These are phyloP conservation scores for Theonella swinhoei DNA, from an alignment of 37 sponge, comb jelly and placozoan species.

Conservation along the genomic window DNA sequence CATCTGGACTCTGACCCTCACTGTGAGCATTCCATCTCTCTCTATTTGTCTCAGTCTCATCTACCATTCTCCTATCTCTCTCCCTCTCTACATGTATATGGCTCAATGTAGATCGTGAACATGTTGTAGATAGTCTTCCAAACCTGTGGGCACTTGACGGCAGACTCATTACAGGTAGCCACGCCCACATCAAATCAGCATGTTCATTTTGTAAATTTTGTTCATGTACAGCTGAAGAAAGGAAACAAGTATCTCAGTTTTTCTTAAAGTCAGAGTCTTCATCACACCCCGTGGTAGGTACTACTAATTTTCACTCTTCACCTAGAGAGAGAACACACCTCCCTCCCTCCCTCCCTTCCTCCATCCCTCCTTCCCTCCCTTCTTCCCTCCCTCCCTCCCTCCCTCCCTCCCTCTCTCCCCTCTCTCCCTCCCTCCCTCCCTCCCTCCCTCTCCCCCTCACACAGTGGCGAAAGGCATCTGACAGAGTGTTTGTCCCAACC, in stretches of 20 bases:
- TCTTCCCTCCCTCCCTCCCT: neutral
- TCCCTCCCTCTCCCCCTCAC: neutral
- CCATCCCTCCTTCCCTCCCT: neutral
- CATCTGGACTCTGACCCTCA: constrained; percentile 64
- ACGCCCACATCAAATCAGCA: neutral
- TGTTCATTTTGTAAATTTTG: too few species aligned
- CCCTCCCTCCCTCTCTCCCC: neutral
- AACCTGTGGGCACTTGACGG: constrained; percentile 78
- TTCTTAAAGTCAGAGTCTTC: constrained; percentile 49
- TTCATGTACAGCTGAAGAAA: constrained; percentile 52
- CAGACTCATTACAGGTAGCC: constrained; percentile 55
- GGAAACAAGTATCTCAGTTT: constrained; percentile 49
- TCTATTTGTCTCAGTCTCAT: too few species aligned
- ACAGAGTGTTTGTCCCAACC: constrained; percentile 50
- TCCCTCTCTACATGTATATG: neutral
- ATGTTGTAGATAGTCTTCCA: constrained; percentile 66
- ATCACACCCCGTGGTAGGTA: constrained; percentile 57
- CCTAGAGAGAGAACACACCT: neutral
- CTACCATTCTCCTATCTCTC: neutral
- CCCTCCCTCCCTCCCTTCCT: neutral
- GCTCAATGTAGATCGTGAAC: constrained; percentile 49
- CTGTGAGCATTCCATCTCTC: constrained; percentile 39
- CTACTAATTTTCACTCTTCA: too few species aligned
- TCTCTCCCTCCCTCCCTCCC: neutral
- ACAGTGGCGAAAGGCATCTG: constrained; percentile 27